phyloP scores from a whole-genome alignment of 2,797 vertebrate genomes.

The Telmatherina bonti region DNA sequence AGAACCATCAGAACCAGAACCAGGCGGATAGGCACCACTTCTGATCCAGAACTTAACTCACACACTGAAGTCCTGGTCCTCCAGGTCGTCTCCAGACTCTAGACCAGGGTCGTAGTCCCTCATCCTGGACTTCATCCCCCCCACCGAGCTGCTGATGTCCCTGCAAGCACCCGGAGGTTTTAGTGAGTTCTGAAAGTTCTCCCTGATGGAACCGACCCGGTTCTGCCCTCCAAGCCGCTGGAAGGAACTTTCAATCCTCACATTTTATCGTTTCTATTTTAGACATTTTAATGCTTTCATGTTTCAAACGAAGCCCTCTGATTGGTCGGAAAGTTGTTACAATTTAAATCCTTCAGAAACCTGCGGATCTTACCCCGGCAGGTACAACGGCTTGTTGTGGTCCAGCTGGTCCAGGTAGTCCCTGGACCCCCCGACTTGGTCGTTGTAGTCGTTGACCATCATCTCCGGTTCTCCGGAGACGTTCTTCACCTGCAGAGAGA shows the following conservation, averaged over 20 bases:
- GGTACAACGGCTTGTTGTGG: conserved; percentile 75
- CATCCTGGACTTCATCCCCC: conserved; percentile 61
- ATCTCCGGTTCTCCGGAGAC: conserved; percentile 82
- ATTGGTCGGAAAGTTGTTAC: too few species aligned
- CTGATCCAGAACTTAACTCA: conserved; percentile 60
- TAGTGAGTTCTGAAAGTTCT: too few species aligned
- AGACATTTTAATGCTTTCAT: too few species aligned
- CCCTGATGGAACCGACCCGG: too few species aligned
- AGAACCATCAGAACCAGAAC: neutral
- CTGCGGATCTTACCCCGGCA: conserved; percentile 81
- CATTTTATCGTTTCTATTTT: too few species aligned
- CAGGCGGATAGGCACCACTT: neutral
- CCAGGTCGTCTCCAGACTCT: conserved; percentile 90
- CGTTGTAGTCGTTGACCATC: conserved; percentile 77
- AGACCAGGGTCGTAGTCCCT: conserved; percentile 84
- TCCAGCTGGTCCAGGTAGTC: conserved; percentile 77
- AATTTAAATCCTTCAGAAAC: too few species aligned
- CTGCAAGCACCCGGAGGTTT: too few species aligned
- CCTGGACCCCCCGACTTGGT: conserved; percentile 75
- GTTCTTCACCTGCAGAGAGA: conserved; percentile 84
- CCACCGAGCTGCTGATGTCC: conserved; percentile 77
- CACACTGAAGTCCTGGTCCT: conserved; percentile 86
- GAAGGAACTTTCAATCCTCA: too few species aligned
- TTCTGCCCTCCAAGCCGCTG: too few species aligned
- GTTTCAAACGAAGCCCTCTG: too few species aligned